Conservation (phyloP, 2,888 invertebrate species). For the Falcaria lacertinaria region DNA sequence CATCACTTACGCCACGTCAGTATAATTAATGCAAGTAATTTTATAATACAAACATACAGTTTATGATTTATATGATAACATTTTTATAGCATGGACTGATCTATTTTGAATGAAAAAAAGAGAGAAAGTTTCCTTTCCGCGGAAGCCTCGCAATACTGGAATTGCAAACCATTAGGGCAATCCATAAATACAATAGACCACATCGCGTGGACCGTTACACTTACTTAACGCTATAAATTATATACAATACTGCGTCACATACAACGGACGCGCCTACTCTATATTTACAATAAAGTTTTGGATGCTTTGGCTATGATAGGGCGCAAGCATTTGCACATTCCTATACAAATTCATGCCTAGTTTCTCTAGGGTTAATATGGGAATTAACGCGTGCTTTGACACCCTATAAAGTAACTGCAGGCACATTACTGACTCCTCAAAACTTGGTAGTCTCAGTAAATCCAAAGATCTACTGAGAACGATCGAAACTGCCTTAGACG, state of each 20-base stretch:
- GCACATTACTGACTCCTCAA: not conserved
- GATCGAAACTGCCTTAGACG: not conserved
- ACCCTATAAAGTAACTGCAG: conserved; percentile 22
- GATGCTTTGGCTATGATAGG: conserved; percentile 76
- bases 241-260: conserved; percentile 40
- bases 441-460: too few species aligned
- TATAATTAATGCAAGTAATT: too few species aligned
- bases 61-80: too few species aligned
- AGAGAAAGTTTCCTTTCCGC: too few species aligned
- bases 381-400: conserved; percentile 29
- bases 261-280: conserved; percentile 35
- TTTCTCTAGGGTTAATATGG: conserved; percentile 26
- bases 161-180: not conserved
- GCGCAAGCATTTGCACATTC: conserved; percentile 41
- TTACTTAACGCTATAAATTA: conserved; percentile 33
- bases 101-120: too few species aligned
- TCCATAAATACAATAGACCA: not conserved
- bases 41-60: too few species aligned
- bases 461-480: too few species aligned
- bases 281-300: conserved; percentile 75
- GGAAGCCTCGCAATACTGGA: not conserved
- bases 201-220: conserved; percentile 15
- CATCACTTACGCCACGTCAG: too few species aligned
- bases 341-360: conserved; percentile 43
- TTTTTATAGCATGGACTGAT: too few species aligned